Conservation (phyloP, 2,113 vertebrate species). For the Puma concolor region DNA sequence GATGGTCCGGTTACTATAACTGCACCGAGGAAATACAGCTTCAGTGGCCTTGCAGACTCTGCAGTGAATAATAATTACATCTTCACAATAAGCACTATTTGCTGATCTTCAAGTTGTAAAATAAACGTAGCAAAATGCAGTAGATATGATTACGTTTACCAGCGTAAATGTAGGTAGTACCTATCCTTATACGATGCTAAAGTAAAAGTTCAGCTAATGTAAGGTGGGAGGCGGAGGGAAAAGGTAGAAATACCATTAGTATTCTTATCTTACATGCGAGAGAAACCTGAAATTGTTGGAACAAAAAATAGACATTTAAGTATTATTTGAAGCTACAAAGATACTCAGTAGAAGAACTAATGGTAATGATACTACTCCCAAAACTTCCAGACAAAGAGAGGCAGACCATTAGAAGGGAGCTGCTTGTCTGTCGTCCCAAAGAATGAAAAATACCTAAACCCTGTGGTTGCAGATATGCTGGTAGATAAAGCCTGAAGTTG, state of each 20-base stretch:
- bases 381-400: neutral
- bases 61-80: neutral
- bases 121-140: neutral
- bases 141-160: neutral
- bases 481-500: neutral
- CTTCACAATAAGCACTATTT: neutral
- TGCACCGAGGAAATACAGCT: neutral
- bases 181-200: neutral
- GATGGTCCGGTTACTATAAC: neutral
- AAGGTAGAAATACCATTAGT: neutral
- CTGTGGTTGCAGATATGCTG: neutral
- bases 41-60: neutral
- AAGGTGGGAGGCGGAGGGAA: neutral
- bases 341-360: neutral
- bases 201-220: neutral
- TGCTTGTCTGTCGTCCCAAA: neutral
- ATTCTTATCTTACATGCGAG: neutral
- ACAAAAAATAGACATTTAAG: slow-evolving; percentile 41
- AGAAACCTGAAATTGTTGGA: neutral
- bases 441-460: neutral
- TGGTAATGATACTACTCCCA: neutral
- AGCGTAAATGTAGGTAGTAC: neutral
- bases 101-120: neutral
- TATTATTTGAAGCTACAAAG: slow-evolving; percentile 31
- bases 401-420: neutral